Evolutionary conservation across 2,113 vertebrate genomes (phyloP).

Genomic region (Solenodon paradoxus): DNA sequence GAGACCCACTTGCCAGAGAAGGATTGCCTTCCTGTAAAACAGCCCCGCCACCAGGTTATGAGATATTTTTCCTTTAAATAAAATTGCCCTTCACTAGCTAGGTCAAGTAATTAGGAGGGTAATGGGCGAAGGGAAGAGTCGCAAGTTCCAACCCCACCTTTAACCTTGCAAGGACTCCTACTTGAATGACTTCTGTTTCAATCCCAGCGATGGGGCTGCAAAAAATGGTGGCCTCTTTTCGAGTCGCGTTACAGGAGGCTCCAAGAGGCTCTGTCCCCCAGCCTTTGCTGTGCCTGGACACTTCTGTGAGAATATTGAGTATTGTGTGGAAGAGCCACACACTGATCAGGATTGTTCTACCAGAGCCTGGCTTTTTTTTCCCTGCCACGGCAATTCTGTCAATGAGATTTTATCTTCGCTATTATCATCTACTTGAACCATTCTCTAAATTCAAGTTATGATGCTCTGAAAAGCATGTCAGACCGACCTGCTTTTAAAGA

Average conservation of each 20-base stretch:
- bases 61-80: slow-evolving; percentile 29
- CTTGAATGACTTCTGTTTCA: slow-evolving; percentile 62
- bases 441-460: slow-evolving; percentile 52
- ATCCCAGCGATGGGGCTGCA: slow-evolving; percentile 62
- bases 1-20: not conserved
- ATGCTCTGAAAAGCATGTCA: slow-evolving; percentile 55
- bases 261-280: not conserved
- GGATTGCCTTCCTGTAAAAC: not conserved
- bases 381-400: not conserved
- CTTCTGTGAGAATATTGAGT: slow-evolving; percentile 26
- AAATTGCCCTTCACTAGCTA: slow-evolving; percentile 28
- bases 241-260: slow-evolving; percentile 58
- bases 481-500: slow-evolving; percentile 46
- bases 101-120: slow-evolving; percentile 54
- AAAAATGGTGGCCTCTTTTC: slow-evolving; percentile 56
- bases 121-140: slow-evolving; percentile 50
- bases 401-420: not conserved
- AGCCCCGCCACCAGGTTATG: not conserved
- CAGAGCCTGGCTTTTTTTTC: slow-evolving; percentile 45
- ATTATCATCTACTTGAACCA: slow-evolving; percentile 23
- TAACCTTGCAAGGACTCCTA: slow-evolving; percentile 54
- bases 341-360: not conserved
- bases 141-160: not conserved
- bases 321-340: not conserved
- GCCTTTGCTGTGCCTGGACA: slow-evolving; percentile 19